Evolutionary conservation across 2,113 vertebrate genomes (phyloP).

Genomic region (Macquaria ambigua): DNA sequence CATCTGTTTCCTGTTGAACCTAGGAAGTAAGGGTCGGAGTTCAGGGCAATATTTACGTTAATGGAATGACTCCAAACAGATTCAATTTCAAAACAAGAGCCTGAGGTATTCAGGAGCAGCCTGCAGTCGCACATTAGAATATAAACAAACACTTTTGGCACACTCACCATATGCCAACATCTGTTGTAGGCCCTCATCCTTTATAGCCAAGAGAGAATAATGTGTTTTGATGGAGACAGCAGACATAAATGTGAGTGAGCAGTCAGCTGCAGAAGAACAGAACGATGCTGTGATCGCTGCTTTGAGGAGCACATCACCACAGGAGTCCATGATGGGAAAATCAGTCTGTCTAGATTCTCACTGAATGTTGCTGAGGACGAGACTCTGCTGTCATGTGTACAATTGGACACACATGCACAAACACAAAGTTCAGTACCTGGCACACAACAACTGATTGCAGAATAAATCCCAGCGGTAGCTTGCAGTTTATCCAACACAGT

Average conservation of each 20-base stretch:
- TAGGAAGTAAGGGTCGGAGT: slow-evolving; percentile 80
- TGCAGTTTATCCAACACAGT: not conserved
- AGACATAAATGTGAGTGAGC: slow-evolving; percentile 62
- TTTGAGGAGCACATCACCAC: slow-evolving; percentile 65
- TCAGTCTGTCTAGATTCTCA: slow-evolving; percentile 63
- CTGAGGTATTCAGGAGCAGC: slow-evolving; percentile 54
- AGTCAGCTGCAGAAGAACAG: slow-evolving; percentile 55
- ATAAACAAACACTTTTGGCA: slow-evolving; percentile 74
- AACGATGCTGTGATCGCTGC: slow-evolving; percentile 31
- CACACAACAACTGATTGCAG: not conserved
- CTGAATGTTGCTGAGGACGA: slow-evolving; percentile 39
- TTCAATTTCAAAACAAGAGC: slow-evolving; percentile 82
- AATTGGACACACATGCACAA: slow-evolving; percentile 8
- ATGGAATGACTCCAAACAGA: slow-evolving; percentile 76
- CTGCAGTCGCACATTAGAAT: slow-evolving; percentile 61
- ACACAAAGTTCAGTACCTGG: slow-evolving; percentile 11
- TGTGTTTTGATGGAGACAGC: slow-evolving; percentile 52
- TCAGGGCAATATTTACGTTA: slow-evolving; percentile 85
- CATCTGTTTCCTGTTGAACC: slow-evolving; percentile 84
- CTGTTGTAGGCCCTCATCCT: slow-evolving; percentile 41
- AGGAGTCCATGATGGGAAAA: slow-evolving; percentile 77
- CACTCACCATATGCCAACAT: slow-evolving; percentile 55
- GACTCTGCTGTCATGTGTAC: slow-evolving; percentile 27
- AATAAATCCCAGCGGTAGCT: not conserved
- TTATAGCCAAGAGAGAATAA: slow-evolving; percentile 10